Base-by-base conservation (phyloP, 2,888 invertebrate genomes). In the Deilephila elpenor region DNA sequence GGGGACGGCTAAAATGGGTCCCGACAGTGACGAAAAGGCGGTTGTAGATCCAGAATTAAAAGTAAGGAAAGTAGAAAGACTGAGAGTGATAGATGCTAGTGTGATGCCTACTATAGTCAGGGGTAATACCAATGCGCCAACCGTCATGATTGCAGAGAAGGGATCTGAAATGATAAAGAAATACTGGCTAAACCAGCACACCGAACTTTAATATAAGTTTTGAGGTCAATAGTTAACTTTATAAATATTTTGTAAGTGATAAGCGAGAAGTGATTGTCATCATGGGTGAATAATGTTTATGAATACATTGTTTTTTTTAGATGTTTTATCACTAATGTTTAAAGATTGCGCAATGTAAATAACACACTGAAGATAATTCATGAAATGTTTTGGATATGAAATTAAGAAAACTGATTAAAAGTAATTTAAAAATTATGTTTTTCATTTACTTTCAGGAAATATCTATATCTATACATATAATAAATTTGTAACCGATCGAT, bases 131-230 rank as follows among this genome's bases (percentile, higher is more conserved):
- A 96, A 96, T 80, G 96, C 96, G 0, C 95, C 96, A 0, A 88
- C 91, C 6, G 95, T 96, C 67, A 96, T 96, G 96, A 96, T 96
- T 73, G 96, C 94, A 0, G 96, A 96, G 81, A 96, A 96, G 82
- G 96, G 95, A 1, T 95, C 96, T 0, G 96, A 96, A 78, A 91
- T 96, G 87, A 95, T 97, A 51, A 96, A 96, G 76, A 86, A 94
- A 74, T 91, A 95, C 72, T 96, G 96, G 96, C 72, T 83, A 25
- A 71, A 77, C 0, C 78, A 80, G 75, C 89, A 91, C 51, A 82
- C 74, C 17, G 89, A 74, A 20, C 19, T 67, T 51, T 71, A 59
- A 70, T 37, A 44, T 44, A 37, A 37, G 11, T 8, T 8, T 44
- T 44, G 44, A 44, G 44, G 11, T 44, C 44, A 44, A 44, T 44